phyloP scores from a whole-genome alignment of 53 echinoderm and acorn worm genomes.

The Antedon mediterranea region DNA sequence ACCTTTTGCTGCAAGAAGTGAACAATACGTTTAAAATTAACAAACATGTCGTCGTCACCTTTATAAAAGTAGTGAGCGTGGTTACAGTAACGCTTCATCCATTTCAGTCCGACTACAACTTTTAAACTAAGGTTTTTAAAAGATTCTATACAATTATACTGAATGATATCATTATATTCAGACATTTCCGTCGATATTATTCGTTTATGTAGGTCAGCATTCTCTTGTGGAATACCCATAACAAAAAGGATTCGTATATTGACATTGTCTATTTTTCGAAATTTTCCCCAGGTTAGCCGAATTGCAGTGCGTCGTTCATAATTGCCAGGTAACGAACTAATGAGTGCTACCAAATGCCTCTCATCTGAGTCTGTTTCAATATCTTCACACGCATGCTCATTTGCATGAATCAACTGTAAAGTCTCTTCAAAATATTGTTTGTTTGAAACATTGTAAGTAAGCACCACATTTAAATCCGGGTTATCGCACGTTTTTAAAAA shows the following conservation, averaged over 20 bases:
- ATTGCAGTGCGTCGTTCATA: slow-evolving; percentile 62
- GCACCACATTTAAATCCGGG: slow-evolving; percentile 61
- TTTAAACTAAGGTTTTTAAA: slow-evolving; percentile 72
- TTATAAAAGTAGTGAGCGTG: slow-evolving; percentile 77
- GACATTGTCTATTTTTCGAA: slow-evolving; percentile 25
- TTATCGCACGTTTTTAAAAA: slow-evolving; percentile 59
- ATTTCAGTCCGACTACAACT: slow-evolving; percentile 57
- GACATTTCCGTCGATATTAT: background rate
- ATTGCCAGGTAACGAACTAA: slow-evolving; percentile 62
- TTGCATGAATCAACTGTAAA: slow-evolving; percentile 41
- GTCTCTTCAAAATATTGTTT: slow-evolving; percentile 35
- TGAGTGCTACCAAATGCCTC: slow-evolving; percentile 47
- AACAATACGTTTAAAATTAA: slow-evolving; percentile 70
- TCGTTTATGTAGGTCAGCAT: background rate
- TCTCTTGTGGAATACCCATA: slow-evolving; percentile 24
- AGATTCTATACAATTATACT: slow-evolving; percentile 51
- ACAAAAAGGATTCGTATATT: slow-evolving; percentile 45
- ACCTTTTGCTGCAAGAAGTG: slow-evolving; percentile 24
- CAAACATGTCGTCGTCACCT: slow-evolving; percentile 97
- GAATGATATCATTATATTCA: slow-evolving; percentile 58
- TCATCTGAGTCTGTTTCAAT: slow-evolving; percentile 29
- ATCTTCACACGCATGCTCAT: slow-evolving; percentile 48
- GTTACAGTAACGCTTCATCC: slow-evolving; percentile 50
- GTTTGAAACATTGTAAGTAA: slow-evolving; percentile 31
- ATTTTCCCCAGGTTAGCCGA: slow-evolving; percentile 60